phyloP scores from a whole-genome alignment of 2,888 invertebrate genomes.

The Yponomeuta malinellus region DNA sequence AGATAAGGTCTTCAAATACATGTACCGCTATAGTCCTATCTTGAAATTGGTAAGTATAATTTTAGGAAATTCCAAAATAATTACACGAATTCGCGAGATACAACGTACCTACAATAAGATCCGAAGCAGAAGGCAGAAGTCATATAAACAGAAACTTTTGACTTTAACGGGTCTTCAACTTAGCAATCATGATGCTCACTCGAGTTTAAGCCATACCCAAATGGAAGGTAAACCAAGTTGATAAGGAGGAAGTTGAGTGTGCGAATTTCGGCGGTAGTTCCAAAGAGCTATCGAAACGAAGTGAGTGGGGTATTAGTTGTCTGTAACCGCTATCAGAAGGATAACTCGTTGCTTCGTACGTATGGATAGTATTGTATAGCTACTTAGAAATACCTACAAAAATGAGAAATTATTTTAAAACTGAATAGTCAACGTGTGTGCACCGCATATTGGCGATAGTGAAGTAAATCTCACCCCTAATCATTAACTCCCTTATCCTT shows the following conservation, averaged over 20 bases:
- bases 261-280: slow-evolving; percentile 50
- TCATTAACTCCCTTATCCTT: too few species aligned
- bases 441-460: too few species aligned
- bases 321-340: too few species aligned
- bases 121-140: not conserved
- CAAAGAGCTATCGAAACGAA: slow-evolving; percentile 46
- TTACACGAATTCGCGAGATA: not conserved
- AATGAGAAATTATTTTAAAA: too few species aligned
- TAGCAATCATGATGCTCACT: slow-evolving; percentile 41
- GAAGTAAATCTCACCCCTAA: too few species aligned
- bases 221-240: slow-evolving; percentile 36
- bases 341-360: too few species aligned
- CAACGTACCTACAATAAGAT: not conserved
- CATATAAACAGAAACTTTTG: slow-evolving; percentile 26
- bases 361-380: too few species aligned
- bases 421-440: too few species aligned
- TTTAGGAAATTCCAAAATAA: not conserved
- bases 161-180: slow-evolving; percentile 30
- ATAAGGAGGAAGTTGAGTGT: slow-evolving; percentile 45
- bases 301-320: slow-evolving; percentile 41
- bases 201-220: slow-evolving; percentile 34
- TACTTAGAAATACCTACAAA: too few species aligned
- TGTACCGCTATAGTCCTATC: too few species aligned
- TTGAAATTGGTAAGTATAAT: too few species aligned
- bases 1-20: too few species aligned